Evolutionary conservation across 92 coral and sea anemone species (phyloP).

Genomic region (Zoanthus solanderi): DNA sequence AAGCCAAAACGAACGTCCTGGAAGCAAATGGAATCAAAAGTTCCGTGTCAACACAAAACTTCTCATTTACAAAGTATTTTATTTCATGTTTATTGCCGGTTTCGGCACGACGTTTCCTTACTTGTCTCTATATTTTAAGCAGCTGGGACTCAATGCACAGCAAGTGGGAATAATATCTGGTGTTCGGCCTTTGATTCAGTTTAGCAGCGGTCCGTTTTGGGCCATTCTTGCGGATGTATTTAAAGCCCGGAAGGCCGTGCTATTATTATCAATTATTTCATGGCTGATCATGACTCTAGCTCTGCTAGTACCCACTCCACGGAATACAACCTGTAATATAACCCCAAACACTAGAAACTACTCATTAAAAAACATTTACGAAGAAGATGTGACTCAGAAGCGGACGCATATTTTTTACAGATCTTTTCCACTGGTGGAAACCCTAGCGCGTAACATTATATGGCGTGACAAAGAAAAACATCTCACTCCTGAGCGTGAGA

Average conservation of each 20-base stretch:
- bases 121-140: slow-evolving; percentile 93
- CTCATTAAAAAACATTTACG: neutral
- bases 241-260: slow-evolving; percentile 87
- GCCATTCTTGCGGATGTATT: slow-evolving; percentile 88
- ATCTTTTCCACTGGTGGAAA: neutral
- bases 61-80: slow-evolving; percentile 88
- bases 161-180: slow-evolving; percentile 94
- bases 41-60: slow-evolving; percentile 68
- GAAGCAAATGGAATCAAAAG: slow-evolving; percentile 12
- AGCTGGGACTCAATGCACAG: slow-evolving; percentile 88
- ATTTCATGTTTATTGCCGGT: slow-evolving; percentile 94
- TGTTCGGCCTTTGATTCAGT: slow-evolving; percentile 87
- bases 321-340: slow-evolving; percentile 76
- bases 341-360: neutral
- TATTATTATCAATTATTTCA: slow-evolving; percentile 81
- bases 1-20: neutral
- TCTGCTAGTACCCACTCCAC: slow-evolving; percentile 81
- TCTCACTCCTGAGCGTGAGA: neutral
- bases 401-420: slow-evolving; percentile 24
- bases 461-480: neutral
- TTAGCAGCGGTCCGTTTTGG: slow-evolving; percentile 97
- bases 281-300: slow-evolving; percentile 97
- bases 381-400: neutral
- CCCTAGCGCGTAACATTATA: neutral
- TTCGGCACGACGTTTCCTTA: slow-evolving; percentile 97